Base-by-base conservation (phyloP, 1,140 invertebrate species). In the Coelopa frigida region DNA sequence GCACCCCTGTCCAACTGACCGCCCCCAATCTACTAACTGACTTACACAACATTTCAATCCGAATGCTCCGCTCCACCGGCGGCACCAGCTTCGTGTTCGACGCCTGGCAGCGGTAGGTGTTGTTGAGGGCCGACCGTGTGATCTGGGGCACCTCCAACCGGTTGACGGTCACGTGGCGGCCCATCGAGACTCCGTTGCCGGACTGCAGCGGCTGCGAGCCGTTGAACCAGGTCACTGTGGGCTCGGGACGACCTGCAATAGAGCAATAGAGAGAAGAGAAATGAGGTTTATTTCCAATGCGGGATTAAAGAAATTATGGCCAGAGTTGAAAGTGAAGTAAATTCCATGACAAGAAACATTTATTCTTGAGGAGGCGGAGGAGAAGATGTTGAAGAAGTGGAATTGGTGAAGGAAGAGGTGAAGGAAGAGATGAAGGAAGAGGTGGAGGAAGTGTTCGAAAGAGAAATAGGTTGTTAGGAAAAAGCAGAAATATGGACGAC, bases 61-160 rank as follows among this genome's bases (percentile, higher is more conserved):
- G 72, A 52, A 87, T 82, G 44, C 79, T 83, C 61, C 83, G 84
- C 64, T 88, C 85, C 36, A 82, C 75, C 1, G 88, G 85, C 53
- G 82, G 78, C 59, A 85, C 86, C 21, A 90, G 78, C 57, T 89
- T 85, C 14, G 87, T 90, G 65, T 92, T 93, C 39, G 80, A 82
- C 1, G 88, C 89, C 61, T 84, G 82, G 67, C 89, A 92, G 67
- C 85, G 89, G 71, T 84, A 87, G 4, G 83, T 86, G 8, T 84
- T 84, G 63, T 89, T 88, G 33, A 89, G 76, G 46, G 90, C 82
- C 45, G 81, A 78, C 52, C 88, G 75, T 50, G 76, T 78, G 35
- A 93, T 73, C 46, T 78, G 74, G 8, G 77, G 73, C 41, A 91
- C 76, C 56, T 82, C 81, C 49, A 92, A 70, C 44, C 79, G 76